These are phyloP conservation scores for Perizoma affinitatum DNA, from an alignment of 2,888 invertebrate genomes.

Conservation along the genomic window DNA sequence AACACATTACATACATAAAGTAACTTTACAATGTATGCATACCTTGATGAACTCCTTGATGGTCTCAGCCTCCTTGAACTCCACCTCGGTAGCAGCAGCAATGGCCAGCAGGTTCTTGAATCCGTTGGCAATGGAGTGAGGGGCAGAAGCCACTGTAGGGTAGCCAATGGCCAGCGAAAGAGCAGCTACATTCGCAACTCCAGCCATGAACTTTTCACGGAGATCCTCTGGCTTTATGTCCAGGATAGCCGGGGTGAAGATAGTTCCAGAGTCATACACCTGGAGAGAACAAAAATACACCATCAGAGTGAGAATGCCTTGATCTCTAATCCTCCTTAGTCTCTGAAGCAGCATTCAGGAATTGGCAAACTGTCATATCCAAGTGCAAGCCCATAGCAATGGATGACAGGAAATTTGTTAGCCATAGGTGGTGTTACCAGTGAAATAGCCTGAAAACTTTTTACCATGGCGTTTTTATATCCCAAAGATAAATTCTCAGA, in stretches of 20 bases:
- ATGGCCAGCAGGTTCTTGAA: conserved; percentile 99
- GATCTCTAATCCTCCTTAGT: too few species aligned
- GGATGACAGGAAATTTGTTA: conserved; percentile 5
- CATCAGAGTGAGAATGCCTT: too few species aligned
- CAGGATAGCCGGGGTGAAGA: conserved; percentile 97
- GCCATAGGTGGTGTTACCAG: conserved; percentile 22
- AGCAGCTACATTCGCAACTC: conserved; percentile 97
- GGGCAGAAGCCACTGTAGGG: conserved; percentile 98
- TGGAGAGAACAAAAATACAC: conserved; percentile 32
- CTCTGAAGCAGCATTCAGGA: neutral
- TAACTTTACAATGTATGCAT: neutral
- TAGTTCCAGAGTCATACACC: conserved; percentile 99
- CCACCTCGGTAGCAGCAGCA: conserved; percentile 97
- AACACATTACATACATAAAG: too few species aligned
- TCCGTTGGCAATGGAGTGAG: conserved; percentile 98
- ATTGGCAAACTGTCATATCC: too few species aligned
- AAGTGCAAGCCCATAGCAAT: too few species aligned
- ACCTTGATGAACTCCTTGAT: conserved; percentile 96
- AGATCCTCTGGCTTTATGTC: conserved; percentile 99
- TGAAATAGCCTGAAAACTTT: conserved; percentile 31
- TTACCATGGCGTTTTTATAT: conserved; percentile 51
- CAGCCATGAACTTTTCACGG: conserved; percentile 94
- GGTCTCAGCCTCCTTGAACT: conserved; percentile 96
- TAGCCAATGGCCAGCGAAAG: conserved; percentile 97
- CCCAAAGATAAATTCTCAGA: conserved; percentile 81